Percentiles rank a stretch among this genome's conserved stretches.
Conservation (phyloP, 2,888 invertebrate species). For the Drosophila peninsularis region DNA sequence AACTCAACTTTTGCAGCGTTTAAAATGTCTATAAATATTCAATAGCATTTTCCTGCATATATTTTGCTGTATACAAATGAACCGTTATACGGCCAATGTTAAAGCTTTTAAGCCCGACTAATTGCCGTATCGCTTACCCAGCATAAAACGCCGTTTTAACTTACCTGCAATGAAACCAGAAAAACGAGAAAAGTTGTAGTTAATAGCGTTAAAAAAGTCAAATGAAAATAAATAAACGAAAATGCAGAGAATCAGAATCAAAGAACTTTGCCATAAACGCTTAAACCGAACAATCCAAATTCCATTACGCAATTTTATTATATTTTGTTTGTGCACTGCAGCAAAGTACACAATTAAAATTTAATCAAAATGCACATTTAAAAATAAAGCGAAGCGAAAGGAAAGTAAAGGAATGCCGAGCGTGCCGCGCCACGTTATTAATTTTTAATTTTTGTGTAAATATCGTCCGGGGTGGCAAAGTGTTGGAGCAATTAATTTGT, state of each 20-base stretch:
- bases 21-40: not conserved
- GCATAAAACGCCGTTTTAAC: conserved; percentile 18
- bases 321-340: conserved; percentile 15
- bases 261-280: conserved; percentile 24
- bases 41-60: not conserved
- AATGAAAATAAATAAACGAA: conserved; percentile 14
- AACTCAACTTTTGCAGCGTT: not conserved
- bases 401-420: conserved; percentile 6
- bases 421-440: conserved; percentile 47
- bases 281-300: conserved; percentile 17
- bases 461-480: conserved; percentile 41
- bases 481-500: conserved; percentile 65
- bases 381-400: conserved; percentile 3
- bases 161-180: conserved; percentile 42
- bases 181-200: conserved; percentile 3
- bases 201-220: conserved; percentile 11
- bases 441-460: conserved; percentile 72
- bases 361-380: conserved; percentile 46
- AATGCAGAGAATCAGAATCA: conserved; percentile 6
- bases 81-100: not conserved
- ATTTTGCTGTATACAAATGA: not conserved
- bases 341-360: conserved; percentile 57
- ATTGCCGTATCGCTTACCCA: conserved; percentile 25
- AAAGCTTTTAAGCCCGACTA: conserved; percentile 16
- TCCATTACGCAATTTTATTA: conserved; percentile 26